Percentiles rank a stretch among this genome's conserved stretches.
phyloP scores from a whole-genome alignment of 2,888 invertebrate species.

The Scelioninae gen. 1 region DNA sequence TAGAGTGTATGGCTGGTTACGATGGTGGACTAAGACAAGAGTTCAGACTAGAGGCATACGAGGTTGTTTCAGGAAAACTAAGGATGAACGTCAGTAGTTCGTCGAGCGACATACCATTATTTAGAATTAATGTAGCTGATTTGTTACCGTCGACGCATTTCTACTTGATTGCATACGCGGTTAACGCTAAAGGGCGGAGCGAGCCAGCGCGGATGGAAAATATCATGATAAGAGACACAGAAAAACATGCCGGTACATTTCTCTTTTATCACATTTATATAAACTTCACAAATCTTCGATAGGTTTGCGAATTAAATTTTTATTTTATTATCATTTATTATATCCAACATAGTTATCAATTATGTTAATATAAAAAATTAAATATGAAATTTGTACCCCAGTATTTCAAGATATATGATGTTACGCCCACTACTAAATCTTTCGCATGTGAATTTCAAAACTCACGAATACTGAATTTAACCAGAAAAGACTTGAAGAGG shows the following conservation, averaged over 20 bases:
- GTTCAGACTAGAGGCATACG: slow-evolving; percentile 93
- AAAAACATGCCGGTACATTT: slow-evolving; percentile 90
- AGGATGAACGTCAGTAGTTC: slow-evolving; percentile 89
- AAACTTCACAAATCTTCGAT: background rate
- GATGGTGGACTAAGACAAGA: slow-evolving; percentile 93
- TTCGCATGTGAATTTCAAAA: slow-evolving; percentile 36
- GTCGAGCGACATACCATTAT: slow-evolving; percentile 86
- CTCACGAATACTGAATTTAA: background rate
- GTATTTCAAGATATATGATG: slow-evolving; percentile 16
- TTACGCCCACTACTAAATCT: slow-evolving; percentile 52
- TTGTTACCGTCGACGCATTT: slow-evolving; percentile 85
- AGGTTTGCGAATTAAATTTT: background rate
- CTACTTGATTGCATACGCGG: slow-evolving; percentile 90
- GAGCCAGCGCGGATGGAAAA: slow-evolving; percentile 91
- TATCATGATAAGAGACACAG: slow-evolving; percentile 94
- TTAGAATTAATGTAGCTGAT: slow-evolving; percentile 87
- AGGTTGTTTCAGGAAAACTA: slow-evolving; percentile 89
- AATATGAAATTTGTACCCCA: background rate
- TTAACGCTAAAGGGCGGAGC: slow-evolving; percentile 93
- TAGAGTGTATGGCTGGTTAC: slow-evolving; percentile 94
- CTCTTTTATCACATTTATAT: background rate
- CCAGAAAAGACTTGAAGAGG: background rate
- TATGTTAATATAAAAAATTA: background rate
- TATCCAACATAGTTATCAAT: background rate
- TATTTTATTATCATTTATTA: background rate